Evolutionary conservation across 2,113 vertebrate genomes (phyloP).

Genomic region (Prolemur simus): DNA sequence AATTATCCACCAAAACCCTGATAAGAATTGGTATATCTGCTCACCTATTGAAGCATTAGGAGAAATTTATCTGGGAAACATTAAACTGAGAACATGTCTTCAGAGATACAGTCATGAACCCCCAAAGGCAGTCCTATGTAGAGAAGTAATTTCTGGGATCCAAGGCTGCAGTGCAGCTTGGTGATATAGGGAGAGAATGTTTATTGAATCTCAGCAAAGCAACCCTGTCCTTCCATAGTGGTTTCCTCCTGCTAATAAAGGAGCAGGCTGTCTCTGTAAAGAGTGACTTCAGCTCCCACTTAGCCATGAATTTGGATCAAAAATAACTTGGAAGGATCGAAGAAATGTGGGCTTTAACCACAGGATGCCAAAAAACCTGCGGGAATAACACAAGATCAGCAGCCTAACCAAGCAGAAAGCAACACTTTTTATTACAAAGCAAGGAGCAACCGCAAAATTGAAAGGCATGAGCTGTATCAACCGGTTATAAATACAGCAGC

Average conservation of each 20-base stretch:
- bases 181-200: neutral
- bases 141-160: neutral
- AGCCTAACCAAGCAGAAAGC: conserved; percentile 66
- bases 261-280: neutral
- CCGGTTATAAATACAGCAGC: conserved; percentile 50
- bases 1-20: conserved; percentile 20
- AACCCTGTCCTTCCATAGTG: neutral
- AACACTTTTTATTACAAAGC: conserved; percentile 64
- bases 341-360: conserved; percentile 50
- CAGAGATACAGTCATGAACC: neutral
- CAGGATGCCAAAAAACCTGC: conserved; percentile 62
- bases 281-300: neutral
- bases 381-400: conserved; percentile 61
- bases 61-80: neutral
- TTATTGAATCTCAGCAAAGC: neutral
- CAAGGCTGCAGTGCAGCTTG: neutral
- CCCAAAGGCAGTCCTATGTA: neutral
- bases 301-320: conserved; percentile 61
- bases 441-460: conserved; percentile 41
- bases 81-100: neutral
- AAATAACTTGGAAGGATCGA: conserved; percentile 59
- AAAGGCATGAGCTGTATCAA: conserved; percentile 51
- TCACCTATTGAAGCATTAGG: neutral
- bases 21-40: neutral
- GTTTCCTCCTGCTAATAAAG: conserved; percentile 23